These are phyloP conservation scores for Eira barbara DNA, from an alignment of 2,113 vertebrate species.

Conservation along the genomic window DNA sequence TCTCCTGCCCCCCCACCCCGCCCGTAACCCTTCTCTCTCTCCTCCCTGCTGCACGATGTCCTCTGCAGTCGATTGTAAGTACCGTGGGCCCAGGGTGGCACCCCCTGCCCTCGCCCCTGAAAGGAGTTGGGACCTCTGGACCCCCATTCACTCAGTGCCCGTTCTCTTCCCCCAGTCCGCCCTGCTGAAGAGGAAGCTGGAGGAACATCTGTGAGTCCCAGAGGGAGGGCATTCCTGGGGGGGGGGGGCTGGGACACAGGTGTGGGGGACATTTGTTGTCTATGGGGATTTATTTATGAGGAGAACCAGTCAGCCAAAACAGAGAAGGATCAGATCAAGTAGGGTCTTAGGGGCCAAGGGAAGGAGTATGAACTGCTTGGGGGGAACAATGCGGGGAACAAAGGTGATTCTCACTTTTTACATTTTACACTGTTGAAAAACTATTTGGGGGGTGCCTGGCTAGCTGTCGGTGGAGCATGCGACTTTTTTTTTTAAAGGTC, in stretches of 20 bases:
- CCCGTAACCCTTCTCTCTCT: conserved; percentile 66
- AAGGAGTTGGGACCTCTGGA: not conserved
- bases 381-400: not conserved
- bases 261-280: not conserved
- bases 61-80: conserved; percentile 78
- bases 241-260: not conserved
- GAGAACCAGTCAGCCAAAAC: not conserved
- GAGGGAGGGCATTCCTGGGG: not conserved
- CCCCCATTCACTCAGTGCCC: not conserved
- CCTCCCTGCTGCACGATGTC: conserved; percentile 38
- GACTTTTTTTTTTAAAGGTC: not conserved
- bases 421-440: not conserved
- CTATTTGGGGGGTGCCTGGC: not conserved
- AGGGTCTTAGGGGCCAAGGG: not conserved
- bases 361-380: not conserved
- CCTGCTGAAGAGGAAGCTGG: conserved; percentile 91
- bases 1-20: not conserved
- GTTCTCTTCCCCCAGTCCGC: conserved; percentile 82
- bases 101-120: not conserved
- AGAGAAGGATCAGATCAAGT: not conserved
- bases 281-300: not conserved
- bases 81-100: not conserved
- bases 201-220: conserved; percentile 92
- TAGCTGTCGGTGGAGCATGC: not conserved
- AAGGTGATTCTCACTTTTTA: not conserved